A percentile compares a stretch with the other conserved stretches of the same genome.
phyloP scores from a whole-genome alignment of 2,113 vertebrate species.

The Talpa occidentalis region DNA sequence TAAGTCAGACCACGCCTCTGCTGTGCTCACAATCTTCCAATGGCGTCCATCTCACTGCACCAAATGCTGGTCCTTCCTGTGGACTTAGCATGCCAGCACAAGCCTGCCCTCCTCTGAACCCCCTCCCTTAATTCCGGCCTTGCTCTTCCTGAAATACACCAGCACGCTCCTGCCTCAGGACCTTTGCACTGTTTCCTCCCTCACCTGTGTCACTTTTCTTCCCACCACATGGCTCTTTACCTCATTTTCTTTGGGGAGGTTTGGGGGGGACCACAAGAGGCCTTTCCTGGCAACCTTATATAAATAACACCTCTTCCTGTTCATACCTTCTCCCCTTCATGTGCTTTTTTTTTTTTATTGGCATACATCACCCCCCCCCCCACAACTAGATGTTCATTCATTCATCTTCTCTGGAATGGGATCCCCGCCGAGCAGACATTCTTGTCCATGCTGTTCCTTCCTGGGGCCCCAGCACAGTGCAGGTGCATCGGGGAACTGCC shows the following conservation, averaged over 20 bases:
- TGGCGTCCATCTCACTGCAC: no score
- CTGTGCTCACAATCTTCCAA: neutral
- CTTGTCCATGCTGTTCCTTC: no score
- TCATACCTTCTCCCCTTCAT: neutral
- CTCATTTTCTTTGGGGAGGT: neutral
- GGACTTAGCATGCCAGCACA: neutral
- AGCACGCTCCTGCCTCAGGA: neutral
- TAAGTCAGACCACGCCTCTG: neutral
- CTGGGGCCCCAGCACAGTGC: no score
- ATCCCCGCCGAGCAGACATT: no score
- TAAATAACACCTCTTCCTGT: neutral
- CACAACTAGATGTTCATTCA: no score
- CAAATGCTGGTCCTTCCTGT: neutral
- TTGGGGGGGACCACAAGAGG: neutral
- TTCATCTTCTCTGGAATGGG: no score
- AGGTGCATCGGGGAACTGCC: no score
- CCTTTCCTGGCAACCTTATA: neutral
- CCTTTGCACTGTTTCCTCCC: neutral
- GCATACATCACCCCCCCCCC: no score
- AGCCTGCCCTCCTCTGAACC: neutral
- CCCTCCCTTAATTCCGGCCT: neutral
- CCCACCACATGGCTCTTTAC: no score
- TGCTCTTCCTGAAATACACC: neutral
- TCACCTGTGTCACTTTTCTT: neutral
- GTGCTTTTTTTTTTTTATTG: no score